phyloP scores from a whole-genome alignment of 1,140 invertebrate species.

The Macrostomum lignano region DNA sequence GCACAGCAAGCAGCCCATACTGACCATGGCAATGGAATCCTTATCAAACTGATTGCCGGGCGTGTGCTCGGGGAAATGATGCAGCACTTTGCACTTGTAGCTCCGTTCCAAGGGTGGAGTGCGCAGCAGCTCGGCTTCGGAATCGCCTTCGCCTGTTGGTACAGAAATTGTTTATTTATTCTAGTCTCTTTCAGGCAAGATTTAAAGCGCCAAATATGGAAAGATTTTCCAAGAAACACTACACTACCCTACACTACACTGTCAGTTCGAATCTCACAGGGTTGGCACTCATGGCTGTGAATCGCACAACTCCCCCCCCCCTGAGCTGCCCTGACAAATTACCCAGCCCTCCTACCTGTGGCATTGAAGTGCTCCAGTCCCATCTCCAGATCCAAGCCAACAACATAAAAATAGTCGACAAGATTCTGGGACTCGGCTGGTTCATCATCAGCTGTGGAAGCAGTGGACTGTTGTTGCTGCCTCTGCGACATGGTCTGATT shows the following conservation, averaged over 20 bases:
- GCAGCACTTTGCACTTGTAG: conserved; percentile 68
- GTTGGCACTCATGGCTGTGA: too few relatives aligned
- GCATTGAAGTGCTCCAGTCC: conserved; percentile 65
- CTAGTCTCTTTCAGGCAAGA: too few relatives aligned
- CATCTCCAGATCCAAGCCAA: conserved; percentile 62
- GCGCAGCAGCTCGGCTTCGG: conserved; percentile 10
- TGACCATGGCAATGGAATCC: conserved; percentile 68
- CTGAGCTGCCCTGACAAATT: too few relatives aligned
- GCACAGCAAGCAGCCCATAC: conserved; percentile 8
- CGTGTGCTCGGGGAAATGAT: conserved; percentile 67
- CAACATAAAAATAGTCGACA: conserved; percentile 87
- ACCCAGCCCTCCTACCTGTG: conserved; percentile 41
- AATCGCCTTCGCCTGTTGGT: conserved; percentile 2
- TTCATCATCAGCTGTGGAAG: too few relatives aligned
- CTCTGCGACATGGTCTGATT: too few relatives aligned
- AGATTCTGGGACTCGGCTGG: conserved; percentile 29
- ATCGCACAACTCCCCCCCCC: too few relatives aligned
- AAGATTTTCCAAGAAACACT: too few relatives aligned
- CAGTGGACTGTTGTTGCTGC: too few relatives aligned
- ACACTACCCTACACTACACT: too few relatives aligned
- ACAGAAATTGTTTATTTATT: not conserved
- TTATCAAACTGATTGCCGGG: conserved; percentile 67
- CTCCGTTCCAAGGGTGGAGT: conserved; percentile 64
- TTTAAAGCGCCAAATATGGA: too few relatives aligned
- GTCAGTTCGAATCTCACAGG: too few relatives aligned